These are phyloP conservation scores for Zalophus californianus DNA, from an alignment of 2,797 vertebrate species.

Conservation along the genomic window DNA sequence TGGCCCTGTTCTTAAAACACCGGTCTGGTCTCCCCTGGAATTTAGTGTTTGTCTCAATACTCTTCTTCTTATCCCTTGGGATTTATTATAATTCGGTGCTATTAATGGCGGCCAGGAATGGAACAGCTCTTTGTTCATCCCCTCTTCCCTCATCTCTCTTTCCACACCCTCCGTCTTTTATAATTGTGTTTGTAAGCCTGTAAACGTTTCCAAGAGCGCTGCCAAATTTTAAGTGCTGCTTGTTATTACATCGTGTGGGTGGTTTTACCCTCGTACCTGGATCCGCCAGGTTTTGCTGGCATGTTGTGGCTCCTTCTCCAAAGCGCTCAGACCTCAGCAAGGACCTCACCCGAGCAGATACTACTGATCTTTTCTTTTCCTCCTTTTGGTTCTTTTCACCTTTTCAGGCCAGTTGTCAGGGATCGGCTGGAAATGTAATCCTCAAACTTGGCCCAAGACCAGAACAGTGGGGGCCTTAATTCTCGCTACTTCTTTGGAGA, in stretches of 20 bases:
- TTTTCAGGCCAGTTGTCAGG: neutral
- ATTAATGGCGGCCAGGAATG: slow-evolving; percentile 83
- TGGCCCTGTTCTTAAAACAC: slow-evolving; percentile 83
- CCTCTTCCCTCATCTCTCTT: slow-evolving; percentile 66
- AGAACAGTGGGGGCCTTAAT: neutral
- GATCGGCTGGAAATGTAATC: neutral
- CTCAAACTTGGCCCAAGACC: neutral
- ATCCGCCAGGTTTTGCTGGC: slow-evolving; percentile 73
- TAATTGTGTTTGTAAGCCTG: slow-evolving; percentile 80
- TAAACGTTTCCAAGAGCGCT: slow-evolving; percentile 83
- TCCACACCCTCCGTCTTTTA: slow-evolving; percentile 64
- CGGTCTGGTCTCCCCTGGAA: slow-evolving; percentile 82
- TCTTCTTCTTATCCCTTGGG: slow-evolving; percentile 77
- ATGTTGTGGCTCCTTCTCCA: slow-evolving; percentile 67
- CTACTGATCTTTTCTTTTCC: slow-evolving; percentile 61
- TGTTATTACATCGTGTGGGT: slow-evolving; percentile 80
- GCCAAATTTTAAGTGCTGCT: slow-evolving; percentile 83
- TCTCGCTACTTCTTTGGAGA: neutral
- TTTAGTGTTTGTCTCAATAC: slow-evolving; percentile 83
- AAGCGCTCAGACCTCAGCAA: slow-evolving; percentile 34
- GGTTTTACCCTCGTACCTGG: slow-evolving; percentile 72
- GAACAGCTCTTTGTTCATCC: slow-evolving; percentile 82
- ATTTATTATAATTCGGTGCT: slow-evolving; percentile 82
- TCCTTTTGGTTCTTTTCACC: neutral
- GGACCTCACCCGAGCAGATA: slow-evolving; percentile 34